Evolutionary conservation across 2,113 vertebrate genomes (phyloP), one percentile per base, ranked within the genome.

Genomic region (Mola mola): DNA sequence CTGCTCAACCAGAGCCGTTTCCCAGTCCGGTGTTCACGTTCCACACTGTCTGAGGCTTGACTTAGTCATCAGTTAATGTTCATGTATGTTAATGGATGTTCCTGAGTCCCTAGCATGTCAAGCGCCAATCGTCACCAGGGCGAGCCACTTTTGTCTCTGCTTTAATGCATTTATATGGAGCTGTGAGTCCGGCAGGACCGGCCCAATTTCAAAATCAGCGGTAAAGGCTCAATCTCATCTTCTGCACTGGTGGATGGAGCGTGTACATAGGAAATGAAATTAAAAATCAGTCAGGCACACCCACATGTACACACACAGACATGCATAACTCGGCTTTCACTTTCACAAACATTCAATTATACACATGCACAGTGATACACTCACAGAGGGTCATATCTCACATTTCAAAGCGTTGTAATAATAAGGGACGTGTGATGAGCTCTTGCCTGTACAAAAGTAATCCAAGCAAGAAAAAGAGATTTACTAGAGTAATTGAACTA

Each of bases 91-190:
- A 84, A 83, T 79, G 57, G 76, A 75, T 74, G 83, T 76, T 75
- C 38, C 59, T 51, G 36, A 63, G 48, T 82, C 60, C 29, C 51
- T 34, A 25, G 72, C 53, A 67, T 76, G 83, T 84, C 77, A 81
- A 81, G 66, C 13, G 38, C 41, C 64, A 46, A 52, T 77, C 70
- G 43, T 79, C 61, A 55, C 51, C 22, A 2, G 13, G 40, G 67
- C 72, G 59, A 86, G 66, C 47, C 87, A 81, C 68, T 86, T 78
- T 74, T 72, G 72, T 78, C 62, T 36, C 59, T 58, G 69, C 87
- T 83, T 88, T 89, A 88, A 89, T 92, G 88, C 89, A 91, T 92
- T 90, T 90, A 90, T 90, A 91, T 91, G 83, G 81, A 63, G 75
- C 82, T 72, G 81, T 80, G 85, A 87, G 82, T 86, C 81, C 66